Base-by-base conservation (phyloP, 2,113 vertebrate genomes). In the Tangachromis dhanisi region DNA sequence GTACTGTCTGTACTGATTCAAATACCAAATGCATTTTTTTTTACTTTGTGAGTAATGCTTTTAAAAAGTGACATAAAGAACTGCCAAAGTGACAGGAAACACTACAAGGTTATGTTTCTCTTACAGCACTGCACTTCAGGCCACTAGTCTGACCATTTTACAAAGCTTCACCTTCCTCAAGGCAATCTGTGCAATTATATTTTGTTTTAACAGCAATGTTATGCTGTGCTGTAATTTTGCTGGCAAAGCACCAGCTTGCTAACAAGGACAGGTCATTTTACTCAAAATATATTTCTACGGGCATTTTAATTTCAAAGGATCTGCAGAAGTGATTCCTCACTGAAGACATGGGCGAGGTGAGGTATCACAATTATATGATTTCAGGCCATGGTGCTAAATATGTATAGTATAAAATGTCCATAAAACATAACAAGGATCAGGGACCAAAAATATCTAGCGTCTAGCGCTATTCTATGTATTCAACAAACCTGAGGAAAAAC, bases 161-260 rank as follows among this genome's bases (percentile, higher is more conserved):
- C 45, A 33, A 2, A 51, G 63, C n/a, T 38, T 24, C 21, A 73
- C 51, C 61, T 66, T 83, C 59, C 53, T 57, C 17, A 31, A 29
- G 26, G 45, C 26, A 49, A 51, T 0, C 73, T 49, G 26, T 49
- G 83, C 19, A 29, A 61, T 79, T 51, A 78, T 31, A 26, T 47
- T 78, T 59, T 79, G 40, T 61, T 79, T 78, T 33, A 57, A 33
- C 24, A 78, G 35, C 68, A 59, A 59, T 59, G 13, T 10, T 78
- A 29, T 9, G 6, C 24, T 33, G 53, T 14, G 42, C 19, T 79
- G 54, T 79, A 80, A 89, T 85, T 89, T 79, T 92, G 86, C 81
- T 51, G 78, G 83, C 55, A 85, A 90, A 90, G 57, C 84, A 89
- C 51, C 63, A 89, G 80, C 84, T 92, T 88, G 79, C 84, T 53